Conservation (phyloP, 92 coral and sea anemone genomes). For the Siderastrea radians region DNA sequence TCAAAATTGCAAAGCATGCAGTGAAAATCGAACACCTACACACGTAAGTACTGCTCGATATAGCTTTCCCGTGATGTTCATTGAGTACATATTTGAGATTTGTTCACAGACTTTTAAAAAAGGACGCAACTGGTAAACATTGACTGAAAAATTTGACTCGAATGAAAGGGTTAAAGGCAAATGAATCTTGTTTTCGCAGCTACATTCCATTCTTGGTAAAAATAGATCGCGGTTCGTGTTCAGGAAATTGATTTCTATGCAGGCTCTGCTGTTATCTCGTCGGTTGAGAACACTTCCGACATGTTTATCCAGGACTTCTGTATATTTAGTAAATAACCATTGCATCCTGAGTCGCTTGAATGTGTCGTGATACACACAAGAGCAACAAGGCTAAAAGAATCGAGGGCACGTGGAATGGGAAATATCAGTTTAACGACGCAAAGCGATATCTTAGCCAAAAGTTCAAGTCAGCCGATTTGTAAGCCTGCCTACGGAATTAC, state of each 20-base stretch:
- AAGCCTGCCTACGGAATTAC: background rate
- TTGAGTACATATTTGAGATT: background rate
- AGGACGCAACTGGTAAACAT: too few relatives aligned
- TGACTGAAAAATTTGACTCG: background rate
- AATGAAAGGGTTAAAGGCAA: background rate
- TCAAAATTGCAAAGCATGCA: background rate
- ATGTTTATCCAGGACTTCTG: background rate
- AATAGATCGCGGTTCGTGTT: background rate
- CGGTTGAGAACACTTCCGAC: background rate
- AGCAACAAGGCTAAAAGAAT: background rate
- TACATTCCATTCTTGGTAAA: background rate
- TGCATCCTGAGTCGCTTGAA: background rate
- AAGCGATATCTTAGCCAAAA: background rate
- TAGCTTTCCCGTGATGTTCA: too few relatives aligned
- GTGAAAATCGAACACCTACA: background rate
- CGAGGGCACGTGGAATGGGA: background rate
- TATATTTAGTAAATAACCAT: background rate
- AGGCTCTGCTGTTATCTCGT: background rate
- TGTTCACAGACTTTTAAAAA: background rate
- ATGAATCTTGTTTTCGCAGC: background rate
- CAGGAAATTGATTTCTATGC: background rate
- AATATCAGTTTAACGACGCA: background rate
- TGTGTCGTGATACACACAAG: background rate
- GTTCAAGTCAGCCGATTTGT: background rate
- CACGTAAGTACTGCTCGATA: too few relatives aligned